Evolutionary conservation across 2,113 vertebrate genomes (phyloP).

Genomic region (Butastur rufipennis): DNA sequence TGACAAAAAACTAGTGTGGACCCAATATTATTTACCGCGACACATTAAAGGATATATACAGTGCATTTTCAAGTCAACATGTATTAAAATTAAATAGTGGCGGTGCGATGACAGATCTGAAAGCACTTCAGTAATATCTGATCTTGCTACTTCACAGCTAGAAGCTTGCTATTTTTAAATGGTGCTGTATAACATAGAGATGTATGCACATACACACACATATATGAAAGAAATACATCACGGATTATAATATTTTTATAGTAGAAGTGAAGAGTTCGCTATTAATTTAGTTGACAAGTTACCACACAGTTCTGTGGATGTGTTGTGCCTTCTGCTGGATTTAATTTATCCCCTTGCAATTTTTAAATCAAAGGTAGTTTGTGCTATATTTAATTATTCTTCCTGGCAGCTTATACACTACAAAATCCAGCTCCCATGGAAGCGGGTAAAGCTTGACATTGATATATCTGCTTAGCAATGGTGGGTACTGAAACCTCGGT

Average conservation of each 20-base stretch:
- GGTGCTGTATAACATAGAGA: not conserved
- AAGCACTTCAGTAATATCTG: not conserved
- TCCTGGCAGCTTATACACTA: not conserved
- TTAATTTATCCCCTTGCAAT: not conserved
- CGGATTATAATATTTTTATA: not conserved
- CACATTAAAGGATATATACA: not conserved
- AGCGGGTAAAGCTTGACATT: not conserved
- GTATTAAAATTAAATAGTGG: not conserved
- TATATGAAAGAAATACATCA: conserved; percentile 14
- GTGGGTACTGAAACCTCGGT: not conserved
- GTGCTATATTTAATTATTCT: conserved; percentile 3
- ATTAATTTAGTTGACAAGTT: conserved; percentile 4
- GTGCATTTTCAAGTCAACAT: not conserved
- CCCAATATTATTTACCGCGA: not conserved
- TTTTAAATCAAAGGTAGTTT: conserved; percentile 25
- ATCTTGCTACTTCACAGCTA: not conserved
- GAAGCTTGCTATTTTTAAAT: not conserved
- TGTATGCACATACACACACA: not conserved
- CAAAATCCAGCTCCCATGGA: not conserved
- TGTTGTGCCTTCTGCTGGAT: not conserved
- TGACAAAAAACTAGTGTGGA: not conserved
- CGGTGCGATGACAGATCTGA: not conserved
- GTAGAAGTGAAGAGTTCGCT: not conserved
- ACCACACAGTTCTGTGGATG: not conserved
- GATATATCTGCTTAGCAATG: not conserved